These are phyloP conservation scores for Collichthys lucidus DNA, from an alignment of 2,113 vertebrate genomes.

Conservation along the genomic window DNA sequence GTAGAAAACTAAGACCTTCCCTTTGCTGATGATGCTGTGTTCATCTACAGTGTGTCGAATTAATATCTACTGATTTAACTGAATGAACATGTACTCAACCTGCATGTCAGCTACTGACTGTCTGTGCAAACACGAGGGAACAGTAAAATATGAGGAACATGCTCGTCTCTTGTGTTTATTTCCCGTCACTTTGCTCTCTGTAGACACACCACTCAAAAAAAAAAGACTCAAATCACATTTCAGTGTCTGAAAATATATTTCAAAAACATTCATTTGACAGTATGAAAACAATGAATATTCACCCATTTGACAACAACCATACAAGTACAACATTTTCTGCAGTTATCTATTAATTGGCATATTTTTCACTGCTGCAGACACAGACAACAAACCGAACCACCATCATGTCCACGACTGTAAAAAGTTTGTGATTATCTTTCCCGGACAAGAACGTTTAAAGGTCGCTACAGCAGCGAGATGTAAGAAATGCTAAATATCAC, in stretches of 20 bases:
- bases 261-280: conserved; percentile 66
- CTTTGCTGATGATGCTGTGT: conserved; percentile 24
- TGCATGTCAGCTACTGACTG: conserved; percentile 47
- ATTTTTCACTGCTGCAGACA: conserved; percentile 31
- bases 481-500: conserved; percentile 43
- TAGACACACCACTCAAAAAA: background rate
- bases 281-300: conserved; percentile 50
- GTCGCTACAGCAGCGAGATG: conserved; percentile 37
- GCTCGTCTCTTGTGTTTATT: background rate
- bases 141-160: conserved; percentile 50
- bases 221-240: background rate
- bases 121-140: conserved; percentile 18
- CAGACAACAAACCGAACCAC: conserved; percentile 34
- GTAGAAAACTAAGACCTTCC: conserved; percentile 24
- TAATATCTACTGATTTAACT: conserved; percentile 23
- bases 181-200: background rate
- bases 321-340: conserved; percentile 35
- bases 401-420: background rate
- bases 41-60: conserved; percentile 14
- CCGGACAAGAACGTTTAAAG: conserved; percentile 13
- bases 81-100: conserved; percentile 14
- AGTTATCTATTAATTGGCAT: conserved; percentile 19
- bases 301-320: conserved; percentile 54
- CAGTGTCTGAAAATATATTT: conserved; percentile 73
- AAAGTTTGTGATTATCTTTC: conserved; percentile 19